These are phyloP conservation scores for Netelia fuscicornis DNA, from an alignment of 2,888 invertebrate genomes.

Conservation along the genomic window DNA sequence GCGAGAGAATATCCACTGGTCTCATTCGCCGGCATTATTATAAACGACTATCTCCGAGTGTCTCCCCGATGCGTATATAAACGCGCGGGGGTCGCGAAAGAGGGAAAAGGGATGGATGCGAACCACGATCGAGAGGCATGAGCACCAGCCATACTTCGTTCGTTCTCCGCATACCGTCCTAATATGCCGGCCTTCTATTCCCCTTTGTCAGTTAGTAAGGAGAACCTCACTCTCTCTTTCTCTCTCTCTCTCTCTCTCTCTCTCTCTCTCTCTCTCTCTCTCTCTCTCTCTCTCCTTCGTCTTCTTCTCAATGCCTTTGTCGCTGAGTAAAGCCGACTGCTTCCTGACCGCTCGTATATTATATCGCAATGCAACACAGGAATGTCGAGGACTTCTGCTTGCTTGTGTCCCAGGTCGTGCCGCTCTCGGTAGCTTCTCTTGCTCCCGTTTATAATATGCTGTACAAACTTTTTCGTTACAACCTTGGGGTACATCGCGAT, in stretches of 20 bases:
- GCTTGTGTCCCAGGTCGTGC: conserved; percentile 66
- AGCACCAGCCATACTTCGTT: conserved; percentile 59
- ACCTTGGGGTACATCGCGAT: no score
- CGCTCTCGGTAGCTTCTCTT: conserved; percentile 59
- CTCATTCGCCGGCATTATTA: conserved; percentile 76
- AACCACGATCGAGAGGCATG: conserved; percentile 60
- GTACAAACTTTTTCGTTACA: conserved; percentile 18
- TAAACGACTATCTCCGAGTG: conserved; percentile 70
- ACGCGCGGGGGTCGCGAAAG: conserved; percentile 46
- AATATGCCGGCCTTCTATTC: conserved; percentile 82
- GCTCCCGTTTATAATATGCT: conserved; percentile 11
- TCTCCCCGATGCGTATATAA: conserved; percentile 52
- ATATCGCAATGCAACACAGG: conserved; percentile 80
- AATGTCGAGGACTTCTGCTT: conserved; percentile 71
- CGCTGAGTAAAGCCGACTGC: conserved; percentile 81
- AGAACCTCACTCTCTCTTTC: conserved; percentile 37
- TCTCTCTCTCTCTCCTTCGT: conserved; percentile 27
- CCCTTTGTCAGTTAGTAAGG: conserved; percentile 77
- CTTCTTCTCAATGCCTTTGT: conserved; percentile 77
- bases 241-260: conserved; percentile 9
- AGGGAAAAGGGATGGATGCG: conserved; percentile 37
- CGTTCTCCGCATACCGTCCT: conserved; percentile 81
- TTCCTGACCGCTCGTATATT: conserved; percentile 82
- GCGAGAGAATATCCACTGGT: conserved; percentile 44
- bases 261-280: no score